Base-by-base conservation (phyloP, 2,113 vertebrate species). In the Vombatus ursinus region DNA sequence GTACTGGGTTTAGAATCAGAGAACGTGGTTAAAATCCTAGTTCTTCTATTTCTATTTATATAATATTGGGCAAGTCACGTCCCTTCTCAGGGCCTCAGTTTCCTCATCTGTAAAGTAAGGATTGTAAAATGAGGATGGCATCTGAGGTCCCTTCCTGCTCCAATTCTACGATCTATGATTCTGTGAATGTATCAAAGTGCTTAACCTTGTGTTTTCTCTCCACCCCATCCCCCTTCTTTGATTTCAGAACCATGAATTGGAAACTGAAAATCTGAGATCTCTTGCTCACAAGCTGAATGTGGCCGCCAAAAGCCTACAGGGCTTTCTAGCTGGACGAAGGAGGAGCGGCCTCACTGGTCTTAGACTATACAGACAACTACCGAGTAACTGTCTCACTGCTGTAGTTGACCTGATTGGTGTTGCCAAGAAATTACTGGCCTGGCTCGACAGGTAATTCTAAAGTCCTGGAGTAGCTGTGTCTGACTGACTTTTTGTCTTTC, bases 241-340 rank as follows among this genome's bases (percentile, higher is more conserved):
- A 53, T 98, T 98, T 47, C 98, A 99, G 99, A 99, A 99, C 96
- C 99, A 99, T 0, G 99, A 99, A 93, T 96, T 99, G 89, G 99
- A 99, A 98, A 99, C 99, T 0, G 99, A 99, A 98, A 99, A 99
- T 98, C 98, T 99, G 93, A 98, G 99, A 90, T 99, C 99, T 37
- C 98, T 99, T 91, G 99, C 99, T 90, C 99, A 99, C 98, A 99
- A 99, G 96, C 98, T 99, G 95, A 99, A 99, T 4, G 99, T 99
- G 68, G 99, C 99, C 0, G 99, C 99, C 91, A 99, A 99, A 98
- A 99, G 99, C 97, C 99, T 99, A 49, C 99, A 99, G 98, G 99
- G 99, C 98, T 99, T 99, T 93, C 99, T 99, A 97, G 98, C 99
- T 48, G 99, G 99, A 92, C 98, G 99, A 96, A 99, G 99, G 98